These are phyloP conservation scores for Macrosiphum euphorbiae DNA, from an alignment of 2,888 invertebrate genomes.

Conservation along the genomic window DNA sequence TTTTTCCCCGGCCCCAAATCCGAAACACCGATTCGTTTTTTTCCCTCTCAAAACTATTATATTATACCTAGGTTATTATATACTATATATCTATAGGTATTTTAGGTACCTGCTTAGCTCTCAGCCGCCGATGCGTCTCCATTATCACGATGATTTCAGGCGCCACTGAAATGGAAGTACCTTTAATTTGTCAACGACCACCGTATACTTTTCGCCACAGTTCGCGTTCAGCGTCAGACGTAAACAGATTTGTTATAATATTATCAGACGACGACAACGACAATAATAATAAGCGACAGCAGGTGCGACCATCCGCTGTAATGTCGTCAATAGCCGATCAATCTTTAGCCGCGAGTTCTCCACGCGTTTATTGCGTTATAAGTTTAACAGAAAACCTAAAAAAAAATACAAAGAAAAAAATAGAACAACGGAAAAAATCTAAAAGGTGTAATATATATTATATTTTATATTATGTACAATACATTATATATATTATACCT, in stretches of 20 bases:
- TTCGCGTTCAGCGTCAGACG: not conserved
- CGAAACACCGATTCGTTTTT: not conserved
- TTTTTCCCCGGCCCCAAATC: not conserved
- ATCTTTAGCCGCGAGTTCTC: slow-evolving; percentile 4
- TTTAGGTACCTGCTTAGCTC: not conserved
- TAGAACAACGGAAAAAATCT: not conserved
- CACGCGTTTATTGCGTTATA: not conserved
- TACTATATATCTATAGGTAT: too few species aligned
- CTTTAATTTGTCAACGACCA: not conserved
- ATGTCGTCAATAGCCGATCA: slow-evolving; percentile 54
- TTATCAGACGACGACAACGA: not conserved
- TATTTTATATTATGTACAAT: not conserved
- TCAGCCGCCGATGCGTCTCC: slow-evolving; percentile 3
- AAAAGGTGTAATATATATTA: not conserved
- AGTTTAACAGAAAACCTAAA: not conserved
- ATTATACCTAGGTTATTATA: not conserved
- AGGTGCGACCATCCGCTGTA: not conserved
- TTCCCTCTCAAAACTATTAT: not conserved
- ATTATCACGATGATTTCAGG: slow-evolving; percentile 5
- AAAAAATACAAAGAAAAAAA: not conserved
- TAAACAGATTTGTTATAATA: slow-evolving; percentile 35
- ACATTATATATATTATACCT: slow-evolving; percentile 2
- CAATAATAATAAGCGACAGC: not conserved
- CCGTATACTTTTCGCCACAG: not conserved
- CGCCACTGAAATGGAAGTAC: not conserved